Evolutionary conservation across 2,888 invertebrate genomes (phyloP), one percentile per base, ranked within the genome.

Genomic region (Phalangium opilio): DNA sequence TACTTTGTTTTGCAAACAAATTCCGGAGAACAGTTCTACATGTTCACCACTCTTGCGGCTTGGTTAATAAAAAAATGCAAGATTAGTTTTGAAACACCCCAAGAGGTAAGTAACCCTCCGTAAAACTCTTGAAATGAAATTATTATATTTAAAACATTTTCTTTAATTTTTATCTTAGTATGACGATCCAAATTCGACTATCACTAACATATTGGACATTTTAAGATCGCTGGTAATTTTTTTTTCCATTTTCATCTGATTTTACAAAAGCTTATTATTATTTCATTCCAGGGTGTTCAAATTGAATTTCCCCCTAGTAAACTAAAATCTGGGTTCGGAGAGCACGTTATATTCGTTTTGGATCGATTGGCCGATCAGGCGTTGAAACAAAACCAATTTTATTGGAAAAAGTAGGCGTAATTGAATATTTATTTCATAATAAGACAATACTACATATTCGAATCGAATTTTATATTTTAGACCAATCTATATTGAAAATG

Each of bases 21-120:
- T 70, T 81, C 95, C 4, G 93, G 93, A 0, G 96, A 98, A 66
- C 96, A 98, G 65, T 96, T 96, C 70, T 90, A 79, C 63, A 77
- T 85, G 60, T 98, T 98, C 64, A 83, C 86, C 0, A 79, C 86
- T 0, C 71, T 91, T 21, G 83, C 89, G 10, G 86, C 91, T 12
- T 98, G 95, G 95, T 72, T 98, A 2, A 79, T 93, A 50, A 74
- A 81, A 53, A 87, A 86, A 71, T 71, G 77, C 54, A 91, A 90
- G 1, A 78, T 77, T 62, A 70, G 72, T 17, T 83, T 93, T 67
- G 84, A 87, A 45, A 79, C 81, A 54, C 95, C 95, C 0, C 87
- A 91, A 64, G 96, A 96, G 60, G 67, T 67, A 50, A 34, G 49
- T 36, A 8, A 41, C 4, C 20, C 21, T 19, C 17, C 10, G n/a